Evolutionary conservation across 2,888 invertebrate genomes (phyloP).

Genomic region (Acanthosepion lycidas): DNA sequence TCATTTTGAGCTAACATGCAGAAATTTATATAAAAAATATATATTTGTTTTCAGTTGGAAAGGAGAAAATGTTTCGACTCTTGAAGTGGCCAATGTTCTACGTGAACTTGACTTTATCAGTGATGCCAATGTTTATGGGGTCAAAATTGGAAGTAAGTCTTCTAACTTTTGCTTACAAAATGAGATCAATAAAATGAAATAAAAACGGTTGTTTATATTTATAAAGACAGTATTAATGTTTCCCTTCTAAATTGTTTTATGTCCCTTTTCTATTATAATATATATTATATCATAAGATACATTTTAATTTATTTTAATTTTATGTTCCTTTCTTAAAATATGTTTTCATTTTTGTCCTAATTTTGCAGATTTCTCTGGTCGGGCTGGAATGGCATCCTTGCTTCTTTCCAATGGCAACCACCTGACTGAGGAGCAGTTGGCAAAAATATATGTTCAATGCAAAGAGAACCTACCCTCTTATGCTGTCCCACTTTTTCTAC

Average conservation of each 20-base stretch:
- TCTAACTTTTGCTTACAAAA: not conserved
- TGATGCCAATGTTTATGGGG: slow-evolving; percentile 70
- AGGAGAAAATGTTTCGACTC: slow-evolving; percentile 72
- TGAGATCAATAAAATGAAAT: not conserved
- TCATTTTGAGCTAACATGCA: too few species aligned
- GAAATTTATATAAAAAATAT: too few species aligned
- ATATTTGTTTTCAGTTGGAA: slow-evolving; percentile 65
- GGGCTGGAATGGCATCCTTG: slow-evolving; percentile 69
- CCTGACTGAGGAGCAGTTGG: slow-evolving; percentile 51
- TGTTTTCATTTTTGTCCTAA: not conserved
- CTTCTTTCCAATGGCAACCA: slow-evolving; percentile 53
- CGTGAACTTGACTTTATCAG: slow-evolving; percentile 60
- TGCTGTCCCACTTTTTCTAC: slow-evolving; percentile 65
- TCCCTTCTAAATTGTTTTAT: too few species aligned
- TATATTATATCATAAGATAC: too few species aligned
- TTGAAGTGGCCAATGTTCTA: slow-evolving; percentile 68
- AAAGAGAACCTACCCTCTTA: slow-evolving; percentile 60
- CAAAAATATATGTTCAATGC: slow-evolving; percentile 56
- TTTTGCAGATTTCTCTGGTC: slow-evolving; percentile 60
- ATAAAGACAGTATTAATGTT: not conserved
- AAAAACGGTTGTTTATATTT: not conserved
- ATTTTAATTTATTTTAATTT: not conserved
- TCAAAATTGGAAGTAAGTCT: slow-evolving; percentile 63
- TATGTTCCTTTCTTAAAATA: not conserved
- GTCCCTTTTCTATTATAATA: too few species aligned